Conservation (phyloP, 2,888 invertebrate genomes). For the Drosophila nigricruria region DNA sequence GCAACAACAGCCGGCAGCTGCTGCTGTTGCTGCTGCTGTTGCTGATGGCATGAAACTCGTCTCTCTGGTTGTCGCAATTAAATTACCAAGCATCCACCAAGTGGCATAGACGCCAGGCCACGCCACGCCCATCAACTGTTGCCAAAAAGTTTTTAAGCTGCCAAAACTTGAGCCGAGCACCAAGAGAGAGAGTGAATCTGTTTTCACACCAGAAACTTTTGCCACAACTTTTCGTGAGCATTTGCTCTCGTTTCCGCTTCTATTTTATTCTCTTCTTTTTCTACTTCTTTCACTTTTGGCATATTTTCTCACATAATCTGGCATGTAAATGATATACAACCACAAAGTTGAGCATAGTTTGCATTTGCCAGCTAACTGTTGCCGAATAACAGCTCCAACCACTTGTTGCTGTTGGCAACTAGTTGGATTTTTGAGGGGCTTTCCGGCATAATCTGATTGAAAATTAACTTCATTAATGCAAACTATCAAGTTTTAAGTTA, state of each 20-base stretch:
- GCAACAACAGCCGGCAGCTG: constrained; percentile 44
- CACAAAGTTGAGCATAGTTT: constrained; percentile 68
- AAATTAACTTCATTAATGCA: constrained; percentile 7
- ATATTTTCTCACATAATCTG: constrained; percentile 65
- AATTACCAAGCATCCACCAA: constrained; percentile 58
- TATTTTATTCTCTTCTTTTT: constrained; percentile 29
- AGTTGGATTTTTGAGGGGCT: constrained; percentile 35
- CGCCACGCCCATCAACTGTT: constrained; percentile 58
- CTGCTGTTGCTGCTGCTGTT: not conserved
- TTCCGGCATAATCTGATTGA: constrained; percentile 8
- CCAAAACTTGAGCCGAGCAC: constrained; percentile 46
- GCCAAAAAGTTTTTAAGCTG: constrained; percentile 80
- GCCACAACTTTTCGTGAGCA: constrained; percentile 51
- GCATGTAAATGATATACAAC: constrained; percentile 72
- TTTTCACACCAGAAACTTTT: constrained; percentile 67
- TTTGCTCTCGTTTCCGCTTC: constrained; percentile 42
- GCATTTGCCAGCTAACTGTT: constrained; percentile 34
- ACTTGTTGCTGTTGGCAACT: constrained; percentile 49
- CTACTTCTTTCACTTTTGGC: constrained; percentile 50
- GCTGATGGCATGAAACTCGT: constrained; percentile 45
- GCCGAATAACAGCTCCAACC: constrained; percentile 25
- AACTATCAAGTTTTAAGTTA: not conserved
- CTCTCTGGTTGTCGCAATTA: constrained; percentile 70
- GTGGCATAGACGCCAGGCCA: not conserved
- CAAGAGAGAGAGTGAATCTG: constrained; percentile 34